Evolutionary conservation across 1,140 invertebrate genomes (phyloP), one percentile per base, ranked within the genome.

Genomic region (Panagrolaimus sp.): DNA sequence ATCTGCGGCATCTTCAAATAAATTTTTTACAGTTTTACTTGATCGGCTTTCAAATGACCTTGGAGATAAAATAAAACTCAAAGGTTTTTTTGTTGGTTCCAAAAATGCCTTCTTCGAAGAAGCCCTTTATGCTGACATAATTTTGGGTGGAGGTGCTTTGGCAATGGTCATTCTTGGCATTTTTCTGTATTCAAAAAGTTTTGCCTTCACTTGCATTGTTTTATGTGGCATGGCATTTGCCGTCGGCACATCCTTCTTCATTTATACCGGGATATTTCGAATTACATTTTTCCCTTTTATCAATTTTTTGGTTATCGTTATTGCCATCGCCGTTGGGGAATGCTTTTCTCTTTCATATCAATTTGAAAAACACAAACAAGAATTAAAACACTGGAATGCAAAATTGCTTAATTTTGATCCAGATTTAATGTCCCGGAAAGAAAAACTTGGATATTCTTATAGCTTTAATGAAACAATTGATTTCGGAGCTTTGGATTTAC

Each of bases 201-300:
- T 86, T 43, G 81, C 85, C 70, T 78, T 86, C 43, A 85, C 85
- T 14, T 21, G 83, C n/a, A 83, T 84, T 73, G 81, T 84, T 7
- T 78, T 84, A 68, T n/a, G 84, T 0, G 76, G 81, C 24, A 83
- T 86, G 69, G 78, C 83, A 65, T 81, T 85, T 73, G 85, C 85
- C 12, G 64, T 86, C 43, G 81, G 79, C 32, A 73, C 84, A 17
- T 77, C 84, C 4, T 86, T 84, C 71, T 86, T 84, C 73, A 65
- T 86, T 14, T 86, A 86, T 76, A 74, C 81, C 24, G 73, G 73
- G 65, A 38, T 86, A 17, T 84, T 86, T 70, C 78, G 83, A 67
- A 85, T 87, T 46, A 74, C 77, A 26, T 85, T 86, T 71, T 87
- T 87, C 73, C 86, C 86, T 7, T 87, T 86, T 70, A 84, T 87